Conservation (phyloP, 2,888 invertebrate genomes). For the Sesia bembeciformis region DNA sequence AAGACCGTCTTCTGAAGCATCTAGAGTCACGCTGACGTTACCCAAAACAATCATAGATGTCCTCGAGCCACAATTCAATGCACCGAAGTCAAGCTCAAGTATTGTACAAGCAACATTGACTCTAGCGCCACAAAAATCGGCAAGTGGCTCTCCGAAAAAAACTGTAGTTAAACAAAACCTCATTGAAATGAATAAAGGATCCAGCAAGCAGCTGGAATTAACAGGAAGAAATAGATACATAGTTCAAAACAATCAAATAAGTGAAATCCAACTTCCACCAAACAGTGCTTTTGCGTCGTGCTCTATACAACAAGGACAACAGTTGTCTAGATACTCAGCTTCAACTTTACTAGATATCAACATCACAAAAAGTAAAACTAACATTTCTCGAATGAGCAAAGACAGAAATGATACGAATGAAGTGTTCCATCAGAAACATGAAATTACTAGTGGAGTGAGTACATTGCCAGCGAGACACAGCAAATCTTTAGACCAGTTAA, state of each 20-base stretch:
- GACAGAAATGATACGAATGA: constrained; percentile 43
- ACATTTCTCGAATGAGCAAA: constrained; percentile 35
- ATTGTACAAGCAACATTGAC: constrained; percentile 79
- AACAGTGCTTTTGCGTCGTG: constrained; percentile 58
- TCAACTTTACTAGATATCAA: constrained; percentile 71
- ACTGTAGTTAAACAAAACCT: constrained; percentile 62
- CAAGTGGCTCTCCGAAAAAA: constrained; percentile 59
- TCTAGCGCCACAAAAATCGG: constrained; percentile 74
- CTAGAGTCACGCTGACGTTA: constrained; percentile 68
- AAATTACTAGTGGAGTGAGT: constrained; percentile 62
- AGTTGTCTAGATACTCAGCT: constrained; percentile 74
- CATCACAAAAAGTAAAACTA: constrained; percentile 36
- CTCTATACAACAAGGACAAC: constrained; percentile 60
- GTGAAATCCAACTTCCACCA: constrained; percentile 64
- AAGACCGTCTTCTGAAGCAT: constrained; percentile 73
- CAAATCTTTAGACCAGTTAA: constrained; percentile 86
- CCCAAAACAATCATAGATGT: constrained; percentile 69
- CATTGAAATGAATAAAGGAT: constrained; percentile 49
- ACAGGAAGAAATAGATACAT: constrained; percentile 68
- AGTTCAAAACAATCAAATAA: constrained; percentile 70
- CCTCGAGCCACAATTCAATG: constrained; percentile 71
- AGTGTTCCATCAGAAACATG: constrained; percentile 48
- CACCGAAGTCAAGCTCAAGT: constrained; percentile 61
- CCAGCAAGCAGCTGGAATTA: constrained; percentile 61
- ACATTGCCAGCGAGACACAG: constrained; percentile 83